Evolutionary conservation across 2,888 invertebrate genomes (phyloP).

Genomic region (Scaptomyza flava): DNA sequence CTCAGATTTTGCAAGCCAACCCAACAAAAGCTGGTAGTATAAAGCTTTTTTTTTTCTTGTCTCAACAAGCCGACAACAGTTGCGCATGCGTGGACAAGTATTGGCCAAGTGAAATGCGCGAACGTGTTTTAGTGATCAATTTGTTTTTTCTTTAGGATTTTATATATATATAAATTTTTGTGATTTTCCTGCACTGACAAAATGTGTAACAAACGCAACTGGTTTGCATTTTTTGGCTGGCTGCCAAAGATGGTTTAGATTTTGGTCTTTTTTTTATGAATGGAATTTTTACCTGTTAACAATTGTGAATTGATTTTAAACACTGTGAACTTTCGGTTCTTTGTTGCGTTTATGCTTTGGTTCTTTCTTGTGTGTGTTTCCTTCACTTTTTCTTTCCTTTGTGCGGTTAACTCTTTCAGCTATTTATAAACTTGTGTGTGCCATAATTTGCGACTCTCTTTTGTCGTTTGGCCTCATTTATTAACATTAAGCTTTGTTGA

Average conservation of each 20-base stretch:
- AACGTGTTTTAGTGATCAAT: conserved; percentile 55
- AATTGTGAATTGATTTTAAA: conserved; percentile 18
- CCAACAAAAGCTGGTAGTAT: conserved; percentile 8
- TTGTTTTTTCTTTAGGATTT: conserved; percentile 4
- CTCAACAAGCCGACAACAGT: conserved; percentile 11
- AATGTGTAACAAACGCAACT: conserved; percentile 72
- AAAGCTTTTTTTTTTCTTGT: conserved; percentile 22
- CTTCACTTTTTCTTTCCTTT: conserved; percentile 67
- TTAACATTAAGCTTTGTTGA: conserved; percentile 58
- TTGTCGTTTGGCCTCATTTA: conserved; percentile 64
- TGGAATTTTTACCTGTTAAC: conserved; percentile 43
- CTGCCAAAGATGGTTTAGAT: conserved; percentile 19
- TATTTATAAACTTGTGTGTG: conserved; percentile 60
- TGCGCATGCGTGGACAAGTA: conserved; percentile 68
- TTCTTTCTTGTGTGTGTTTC: conserved; percentile 11
- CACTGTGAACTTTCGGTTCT: conserved; percentile 16
- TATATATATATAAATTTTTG: neutral
- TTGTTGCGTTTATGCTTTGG: conserved; percentile 23
- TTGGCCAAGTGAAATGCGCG: conserved; percentile 72
- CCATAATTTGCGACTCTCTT: conserved; percentile 68
- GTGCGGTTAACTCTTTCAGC: conserved; percentile 23
- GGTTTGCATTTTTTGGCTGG: conserved; percentile 47
- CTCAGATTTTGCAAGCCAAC: conserved; percentile 48
- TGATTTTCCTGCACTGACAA: conserved; percentile 46
- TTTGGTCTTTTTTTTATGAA: neutral